Evolutionary conservation across 2,797 vertebrate species (phyloP).

Genomic region (Sebastes aleutianus): DNA sequence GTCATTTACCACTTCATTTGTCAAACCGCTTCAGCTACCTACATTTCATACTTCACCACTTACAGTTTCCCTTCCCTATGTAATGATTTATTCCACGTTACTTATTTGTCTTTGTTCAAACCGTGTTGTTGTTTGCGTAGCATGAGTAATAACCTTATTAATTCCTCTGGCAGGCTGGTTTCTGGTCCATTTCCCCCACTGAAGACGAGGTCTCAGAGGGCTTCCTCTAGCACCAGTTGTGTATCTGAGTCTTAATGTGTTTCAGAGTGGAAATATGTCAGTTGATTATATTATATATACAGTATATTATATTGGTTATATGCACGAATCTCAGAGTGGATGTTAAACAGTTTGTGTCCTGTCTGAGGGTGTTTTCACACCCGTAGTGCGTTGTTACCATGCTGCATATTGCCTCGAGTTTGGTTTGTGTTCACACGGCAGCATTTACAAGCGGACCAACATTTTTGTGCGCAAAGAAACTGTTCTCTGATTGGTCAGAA

Average conservation of each 20-base stretch:
- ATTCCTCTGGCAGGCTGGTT: slow-evolving; percentile 21
- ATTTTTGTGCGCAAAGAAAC: too few species aligned
- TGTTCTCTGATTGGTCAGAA: too few species aligned
- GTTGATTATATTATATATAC: not conserved
- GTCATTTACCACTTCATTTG: slow-evolving; percentile 33
- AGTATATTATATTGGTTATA: not conserved
- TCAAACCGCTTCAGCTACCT: slow-evolving; percentile 10
- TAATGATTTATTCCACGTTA: slow-evolving; percentile 8
- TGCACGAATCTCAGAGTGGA: not conserved
- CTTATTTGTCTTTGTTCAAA: slow-evolving; percentile 28
- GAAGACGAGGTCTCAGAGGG: slow-evolving; percentile 5
- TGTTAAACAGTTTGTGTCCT: not conserved
- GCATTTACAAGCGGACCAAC: too few species aligned
- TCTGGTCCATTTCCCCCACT: slow-evolving; percentile 30
- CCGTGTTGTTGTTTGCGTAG: slow-evolving; percentile 3
- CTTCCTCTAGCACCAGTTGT: not conserved
- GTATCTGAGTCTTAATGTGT: not conserved
- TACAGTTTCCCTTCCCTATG: not conserved
- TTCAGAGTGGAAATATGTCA: not conserved
- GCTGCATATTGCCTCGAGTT: too few species aligned
- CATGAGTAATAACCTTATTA: slow-evolving; percentile 44
- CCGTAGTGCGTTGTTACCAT: too few species aligned
- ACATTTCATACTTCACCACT: slow-evolving; percentile 1
- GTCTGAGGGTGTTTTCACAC: too few species aligned
- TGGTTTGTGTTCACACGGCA: too few species aligned